Percentiles rank a stretch among this genome's conserved stretches.
Evolutionary conservation across 2,797 vertebrate genomes (phyloP).

Genomic region (Anguilla anguilla): DNA sequence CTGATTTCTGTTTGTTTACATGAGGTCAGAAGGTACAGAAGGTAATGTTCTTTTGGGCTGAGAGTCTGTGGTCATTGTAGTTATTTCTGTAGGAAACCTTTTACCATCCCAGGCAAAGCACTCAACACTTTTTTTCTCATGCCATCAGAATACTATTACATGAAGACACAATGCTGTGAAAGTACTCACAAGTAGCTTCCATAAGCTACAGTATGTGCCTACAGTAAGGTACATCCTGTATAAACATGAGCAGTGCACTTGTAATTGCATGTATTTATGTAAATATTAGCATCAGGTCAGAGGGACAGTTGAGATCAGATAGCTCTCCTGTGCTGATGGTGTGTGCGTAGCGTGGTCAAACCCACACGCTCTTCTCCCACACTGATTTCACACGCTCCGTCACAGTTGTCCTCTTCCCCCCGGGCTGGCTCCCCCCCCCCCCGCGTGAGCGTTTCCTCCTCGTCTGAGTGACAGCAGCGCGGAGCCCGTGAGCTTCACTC

Average conservation of each 20-base stretch:
- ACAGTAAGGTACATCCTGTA: not conserved
- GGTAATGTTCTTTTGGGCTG: too few relatives aligned
- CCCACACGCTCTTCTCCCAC: not conserved
- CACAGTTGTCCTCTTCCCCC: not conserved
- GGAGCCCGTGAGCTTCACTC: not conserved
- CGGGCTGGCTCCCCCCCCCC: not conserved
- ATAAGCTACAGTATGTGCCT: not conserved
- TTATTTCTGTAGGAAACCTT: too few relatives aligned
- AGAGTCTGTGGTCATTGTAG: too few relatives aligned
- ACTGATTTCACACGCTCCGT: not conserved
- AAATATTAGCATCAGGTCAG: not conserved
- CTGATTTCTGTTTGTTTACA: too few relatives aligned
- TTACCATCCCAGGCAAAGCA: not conserved
- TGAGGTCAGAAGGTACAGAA: too few relatives aligned
- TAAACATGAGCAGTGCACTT: not conserved
- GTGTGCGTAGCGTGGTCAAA: not conserved
- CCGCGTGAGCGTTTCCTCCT: not conserved
- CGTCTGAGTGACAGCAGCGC: not conserved
- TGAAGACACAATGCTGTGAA: not conserved
- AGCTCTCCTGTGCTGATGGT: not conserved
- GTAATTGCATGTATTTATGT: not conserved
- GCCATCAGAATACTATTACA: not conserved
- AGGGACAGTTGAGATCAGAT: not conserved
- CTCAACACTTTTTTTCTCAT: not conserved
- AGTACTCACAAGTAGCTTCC: not conserved